Base-by-base conservation (phyloP, 1,140 invertebrate species). In the Branchinecta lindahli region DNA sequence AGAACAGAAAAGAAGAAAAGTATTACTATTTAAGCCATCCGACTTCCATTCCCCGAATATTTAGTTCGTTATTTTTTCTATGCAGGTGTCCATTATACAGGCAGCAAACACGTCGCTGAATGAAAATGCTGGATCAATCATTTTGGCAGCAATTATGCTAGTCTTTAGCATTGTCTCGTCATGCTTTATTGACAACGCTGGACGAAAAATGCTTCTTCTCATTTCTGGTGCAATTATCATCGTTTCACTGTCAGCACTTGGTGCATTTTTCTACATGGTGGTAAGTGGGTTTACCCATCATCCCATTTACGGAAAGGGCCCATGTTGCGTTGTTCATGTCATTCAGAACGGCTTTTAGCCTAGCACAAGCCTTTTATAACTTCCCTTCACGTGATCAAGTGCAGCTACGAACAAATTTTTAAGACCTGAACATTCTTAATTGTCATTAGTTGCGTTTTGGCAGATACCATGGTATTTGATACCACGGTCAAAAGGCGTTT, bases 181-280 rank as follows among this genome's bases (percentile, higher is more conserved):
- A 6, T 66, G 81, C 9, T 70, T 84, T 0, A 79, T 83, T 15
- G 81, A 83, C 71, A 76, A 76, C 71, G 73, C 77, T 0, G 82
- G 81, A 9, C 74, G 85, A 68, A 80, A 81, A 69, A 78, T 83
- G 47, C 77, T 87, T 6, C 77, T 87, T 0, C 75, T 84, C 6
- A 72, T 83, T 0, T 83, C 82, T 0, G 75, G 75, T 8, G 73
- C 74, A 15, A 72, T 81, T 0, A 83, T 84, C 81, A 75, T 77
- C 7, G 71, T 85, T 45, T 10, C 75, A 66, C n/a, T 78, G 46
- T 20, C 73, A 20, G 70, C 73, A 7, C 66, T 78, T 8, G 76
- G 75, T 5, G 69, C 69, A 2, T 77, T 72, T 69, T 77, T 77
- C 72, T 74, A 75, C 71, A 61, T 76, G 7, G 72, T 75, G 68